Evolutionary conservation across 2,888 invertebrate species (phyloP), one percentile per base, ranked within the genome.

Genomic region (Xestia xanthographa): DNA sequence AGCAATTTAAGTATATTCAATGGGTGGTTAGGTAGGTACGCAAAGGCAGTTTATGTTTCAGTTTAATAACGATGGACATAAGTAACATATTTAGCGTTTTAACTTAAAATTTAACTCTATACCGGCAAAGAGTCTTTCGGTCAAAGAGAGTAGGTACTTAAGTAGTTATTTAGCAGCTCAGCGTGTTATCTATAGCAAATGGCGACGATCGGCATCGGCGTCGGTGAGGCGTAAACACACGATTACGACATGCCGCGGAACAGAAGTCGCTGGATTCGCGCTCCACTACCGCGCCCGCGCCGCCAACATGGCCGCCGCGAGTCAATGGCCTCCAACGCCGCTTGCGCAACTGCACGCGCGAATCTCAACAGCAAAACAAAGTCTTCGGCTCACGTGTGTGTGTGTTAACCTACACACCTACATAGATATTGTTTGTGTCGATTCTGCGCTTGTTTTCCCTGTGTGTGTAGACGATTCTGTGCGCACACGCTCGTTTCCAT

Each of bases 311-410:
- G 93, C 95, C 90, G 93, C 93, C 92, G 88, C 91, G 94, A 95
- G 96, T 96, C 96, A 96, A 96, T 91, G 96, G 96, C 96, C 96
- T 96, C 96, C 94, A 94, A 90, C 91, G 87, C 92, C 93, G 94
- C 95, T 96, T 96, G 96, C 96, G 96, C 96, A 96, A 96, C 94
- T 90, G 91, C 95, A 94, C 95, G 94, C 95, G 95, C 96, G 96
- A 96, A 96, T 96, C 96, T 96, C 95, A 92, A 95, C 95, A 91
- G 95, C 96, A 95, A 96, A 96, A 96, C 95, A 95, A 95, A 95
- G 92, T 95, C 93, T 93, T 92, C 87, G 84, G 48, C 60, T 41
- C 85, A 82, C 87, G 85, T 71, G 70, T 77, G 86, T 86, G 83
- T 90, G 93, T 92, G 93, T 93, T 94, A 89, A 88, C 89, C 78